phyloP scores from a whole-genome alignment of 2,113 vertebrate genomes.

The Vombatus ursinus region DNA sequence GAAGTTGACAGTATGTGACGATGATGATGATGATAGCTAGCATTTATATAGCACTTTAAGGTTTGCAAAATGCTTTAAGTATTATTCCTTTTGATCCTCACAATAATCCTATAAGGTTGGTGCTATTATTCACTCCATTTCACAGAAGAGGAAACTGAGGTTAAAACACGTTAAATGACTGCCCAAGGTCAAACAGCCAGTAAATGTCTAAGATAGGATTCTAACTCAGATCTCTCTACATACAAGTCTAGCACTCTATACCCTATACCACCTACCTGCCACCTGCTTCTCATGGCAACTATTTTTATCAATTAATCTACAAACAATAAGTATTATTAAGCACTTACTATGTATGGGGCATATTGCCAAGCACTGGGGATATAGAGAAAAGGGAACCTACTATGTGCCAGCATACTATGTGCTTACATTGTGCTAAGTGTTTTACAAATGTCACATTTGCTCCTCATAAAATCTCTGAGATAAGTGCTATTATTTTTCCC shows the following conservation, averaged over 20 bases:
- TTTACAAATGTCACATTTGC: not conserved
- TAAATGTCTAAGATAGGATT: not conserved
- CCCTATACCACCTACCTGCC: not conserved
- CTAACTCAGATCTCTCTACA: not conserved
- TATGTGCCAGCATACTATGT: not conserved
- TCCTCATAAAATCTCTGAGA: not conserved
- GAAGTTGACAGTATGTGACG: too few species aligned
- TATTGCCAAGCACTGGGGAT: not conserved
- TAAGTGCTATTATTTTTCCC: not conserved
- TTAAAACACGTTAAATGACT: not conserved
- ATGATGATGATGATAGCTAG: too few species aligned
- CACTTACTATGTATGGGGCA: not conserved
- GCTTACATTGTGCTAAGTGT: not conserved
- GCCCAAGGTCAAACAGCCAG: too few species aligned
- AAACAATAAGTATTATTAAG: not conserved
- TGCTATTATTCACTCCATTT: too few species aligned
- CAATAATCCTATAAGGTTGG: too few species aligned
- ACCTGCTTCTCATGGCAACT: not conserved
- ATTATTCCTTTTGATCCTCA: too few species aligned
- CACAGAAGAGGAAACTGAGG: too few species aligned
- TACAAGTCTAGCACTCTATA: not conserved
- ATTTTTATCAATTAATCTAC: not conserved
- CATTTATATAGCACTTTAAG: too few species aligned
- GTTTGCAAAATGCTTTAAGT: too few species aligned
- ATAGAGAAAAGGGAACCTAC: not conserved